phyloP scores from a whole-genome alignment of 2,113 vertebrate genomes.

The Myiagra hebetior region DNA sequence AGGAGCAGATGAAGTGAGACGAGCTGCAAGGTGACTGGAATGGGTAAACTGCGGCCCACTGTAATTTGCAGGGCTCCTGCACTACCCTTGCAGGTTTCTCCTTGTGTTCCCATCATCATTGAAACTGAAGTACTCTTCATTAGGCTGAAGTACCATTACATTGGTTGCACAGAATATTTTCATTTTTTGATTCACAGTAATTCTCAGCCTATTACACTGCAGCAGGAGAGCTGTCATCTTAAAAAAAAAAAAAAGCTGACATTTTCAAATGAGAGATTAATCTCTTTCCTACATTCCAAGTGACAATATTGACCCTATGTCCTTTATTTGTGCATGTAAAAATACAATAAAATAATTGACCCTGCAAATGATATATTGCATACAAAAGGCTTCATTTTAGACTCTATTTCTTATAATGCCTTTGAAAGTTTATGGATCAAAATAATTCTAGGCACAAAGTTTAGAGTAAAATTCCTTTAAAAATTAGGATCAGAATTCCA shows the following conservation, averaged over 20 bases:
- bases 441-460: background rate
- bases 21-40: background rate
- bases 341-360: background rate
- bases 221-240: background rate
- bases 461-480: background rate
- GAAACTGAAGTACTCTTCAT: constrained; percentile 10
- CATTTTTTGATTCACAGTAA: background rate
- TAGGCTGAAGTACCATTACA: background rate
- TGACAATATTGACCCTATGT: background rate
- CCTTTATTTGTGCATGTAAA: background rate
- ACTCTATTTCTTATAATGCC: background rate
- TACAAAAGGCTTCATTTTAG: background rate
- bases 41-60: background rate
- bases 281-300: background rate
- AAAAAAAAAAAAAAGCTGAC: background rate
- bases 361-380: background rate
- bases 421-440: background rate
- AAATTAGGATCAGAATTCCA: background rate
- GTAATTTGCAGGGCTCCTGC: background rate
- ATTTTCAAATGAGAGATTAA: background rate
- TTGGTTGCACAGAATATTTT: background rate
- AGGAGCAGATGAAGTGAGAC: background rate
- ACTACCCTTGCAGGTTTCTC: background rate
- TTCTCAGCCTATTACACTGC: background rate
- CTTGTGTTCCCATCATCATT: background rate